Conservation (phyloP, 2,113 vertebrate genomes). For the Pampusana beccarii region DNA sequence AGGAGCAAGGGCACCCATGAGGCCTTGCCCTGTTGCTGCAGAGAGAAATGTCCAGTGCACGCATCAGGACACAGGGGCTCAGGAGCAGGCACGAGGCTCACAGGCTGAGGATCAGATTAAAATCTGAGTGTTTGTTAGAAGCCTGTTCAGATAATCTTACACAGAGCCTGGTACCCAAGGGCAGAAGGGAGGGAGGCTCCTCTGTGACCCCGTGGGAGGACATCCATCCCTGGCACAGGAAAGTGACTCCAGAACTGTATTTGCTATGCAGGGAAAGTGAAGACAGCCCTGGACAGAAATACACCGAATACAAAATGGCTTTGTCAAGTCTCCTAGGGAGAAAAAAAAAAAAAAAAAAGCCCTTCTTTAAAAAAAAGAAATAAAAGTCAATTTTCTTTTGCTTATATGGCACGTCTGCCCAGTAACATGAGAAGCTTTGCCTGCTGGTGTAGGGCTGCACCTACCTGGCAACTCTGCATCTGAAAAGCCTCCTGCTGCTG, state of each 20-base stretch:
- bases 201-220: not conserved
- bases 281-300: not conserved
- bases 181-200: not conserved
- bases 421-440: not conserved
- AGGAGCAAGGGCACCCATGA: not conserved
- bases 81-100: rapidly evolving
- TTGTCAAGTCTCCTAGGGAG: not conserved
- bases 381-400: not conserved
- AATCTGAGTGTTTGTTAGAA: not conserved
- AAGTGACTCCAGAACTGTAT: not conserved
- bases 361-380: not conserved
- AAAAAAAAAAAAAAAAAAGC: not conserved
- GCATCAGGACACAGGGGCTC: not conserved
- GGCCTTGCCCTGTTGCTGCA: not conserved
- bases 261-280: not conserved
- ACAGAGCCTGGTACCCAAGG: not conserved
- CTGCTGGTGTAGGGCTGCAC: not conserved
- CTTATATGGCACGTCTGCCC: not conserved
- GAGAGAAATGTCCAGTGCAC: not conserved
- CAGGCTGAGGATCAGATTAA: not conserved
- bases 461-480: not conserved
- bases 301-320: not conserved
- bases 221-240: not conserved
- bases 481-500: not conserved
- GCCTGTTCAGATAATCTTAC: not conserved